phyloP scores from a whole-genome alignment of 2,888 invertebrate genomes.

The Girardia tigrina region DNA sequence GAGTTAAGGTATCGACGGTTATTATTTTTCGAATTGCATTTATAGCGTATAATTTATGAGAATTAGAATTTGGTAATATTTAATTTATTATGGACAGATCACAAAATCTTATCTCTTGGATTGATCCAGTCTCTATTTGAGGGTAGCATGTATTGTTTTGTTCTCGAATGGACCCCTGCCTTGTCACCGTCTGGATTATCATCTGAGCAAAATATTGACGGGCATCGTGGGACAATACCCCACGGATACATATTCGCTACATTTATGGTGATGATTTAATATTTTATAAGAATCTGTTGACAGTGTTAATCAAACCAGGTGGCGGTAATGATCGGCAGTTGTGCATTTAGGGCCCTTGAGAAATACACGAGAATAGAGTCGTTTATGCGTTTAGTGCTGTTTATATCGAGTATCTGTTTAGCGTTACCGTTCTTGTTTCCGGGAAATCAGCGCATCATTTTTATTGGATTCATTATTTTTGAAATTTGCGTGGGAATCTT shows the following conservation, averaged over 20 bases:
- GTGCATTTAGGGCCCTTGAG: conserved; percentile 50
- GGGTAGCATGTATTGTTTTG: conserved; percentile 54
- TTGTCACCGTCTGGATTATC: conserved; percentile 42
- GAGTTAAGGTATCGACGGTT: too few species aligned
- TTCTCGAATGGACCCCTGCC: conserved; percentile 54
- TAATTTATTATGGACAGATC: too few species aligned
- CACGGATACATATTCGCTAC: conserved; percentile 53
- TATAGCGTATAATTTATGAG: too few species aligned
- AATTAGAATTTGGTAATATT: too few species aligned
- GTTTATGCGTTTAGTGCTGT: conserved; percentile 51
- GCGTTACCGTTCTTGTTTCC: conserved; percentile 50
- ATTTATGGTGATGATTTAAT: conserved; percentile 48
- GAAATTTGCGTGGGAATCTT: conserved; percentile 53
- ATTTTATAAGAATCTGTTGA: background rate
- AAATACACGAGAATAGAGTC: conserved; percentile 46
- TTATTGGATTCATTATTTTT: conserved; percentile 51
- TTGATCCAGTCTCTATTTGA: conserved; percentile 53
- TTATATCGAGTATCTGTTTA: conserved; percentile 48
- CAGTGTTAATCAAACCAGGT: conserved; percentile 42
- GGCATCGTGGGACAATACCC: conserved; percentile 47
- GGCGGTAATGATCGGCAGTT: conserved; percentile 53
- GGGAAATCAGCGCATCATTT: conserved; percentile 46
- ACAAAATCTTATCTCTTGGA: conserved; percentile 51
- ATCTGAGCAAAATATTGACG: conserved; percentile 37
- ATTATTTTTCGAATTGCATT: too few species aligned